Evolutionary conservation across 2,113 vertebrate species (phyloP), one percentile per base, ranked within the genome.

Genomic region (Cricetomys ansorgei): DNA sequence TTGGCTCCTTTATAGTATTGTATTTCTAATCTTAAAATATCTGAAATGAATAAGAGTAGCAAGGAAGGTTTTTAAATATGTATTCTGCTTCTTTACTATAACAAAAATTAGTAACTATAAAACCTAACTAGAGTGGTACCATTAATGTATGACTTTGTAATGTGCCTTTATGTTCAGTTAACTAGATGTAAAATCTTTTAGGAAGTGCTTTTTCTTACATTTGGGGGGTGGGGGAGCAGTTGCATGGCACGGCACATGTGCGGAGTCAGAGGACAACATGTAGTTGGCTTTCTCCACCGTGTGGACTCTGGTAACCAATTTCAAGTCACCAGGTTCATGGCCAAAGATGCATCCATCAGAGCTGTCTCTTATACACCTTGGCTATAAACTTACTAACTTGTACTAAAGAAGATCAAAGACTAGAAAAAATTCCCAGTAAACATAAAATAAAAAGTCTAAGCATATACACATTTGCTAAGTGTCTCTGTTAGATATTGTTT

Each of bases 401-500:
- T 96, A 8, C 69, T n/a, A n/a, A n/a, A n/a, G n/a, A n/a, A n/a
- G 87, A 2, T 75, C 81, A n/a, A 27, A 95, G 25, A 12, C 53
- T 91, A 91, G 89, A 86, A 92, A 72, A 95, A 89, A 93, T 83
- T 77, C 84, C 48, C 55, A 89, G 29, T 50, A 91, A 88, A 81
- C 1, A 77, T 43, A 53, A 75, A 77, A 73, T 79, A 59, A 79
- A 57, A 93, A 53, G 6, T 17, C 15, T 67, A 88, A 85, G 50
- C 48, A 76, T 5, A 48, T 57, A 64, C 0, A 25, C 4, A 85
- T 40, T 72, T 94, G 9, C 75, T 40, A 45, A 37, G 65, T 76
- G 27, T 21, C 89, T 84, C 55, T 89, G 43, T 59, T 83, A 12
- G 19, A n/a, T 90, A 37, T 10, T 70, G 29, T 81, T 92, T 93